These are phyloP conservation scores for Phymorhynchus buccinoides DNA, from an alignment of 1,140 invertebrate species.

Conservation along the genomic window DNA sequence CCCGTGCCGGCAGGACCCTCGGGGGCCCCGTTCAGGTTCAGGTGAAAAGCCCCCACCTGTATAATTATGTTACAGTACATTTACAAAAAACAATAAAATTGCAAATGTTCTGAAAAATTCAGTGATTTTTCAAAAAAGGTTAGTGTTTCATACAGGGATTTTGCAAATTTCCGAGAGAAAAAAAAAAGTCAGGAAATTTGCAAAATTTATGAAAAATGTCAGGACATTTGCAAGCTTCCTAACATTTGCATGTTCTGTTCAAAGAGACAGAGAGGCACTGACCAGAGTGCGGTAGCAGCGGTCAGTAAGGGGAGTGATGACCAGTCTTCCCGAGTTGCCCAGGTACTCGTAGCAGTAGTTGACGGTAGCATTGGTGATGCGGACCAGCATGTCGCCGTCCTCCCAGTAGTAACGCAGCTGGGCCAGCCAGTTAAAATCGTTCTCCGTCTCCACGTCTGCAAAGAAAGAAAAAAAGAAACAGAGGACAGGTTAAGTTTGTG, in stretches of 20 bases:
- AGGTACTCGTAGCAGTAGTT: conserved; percentile 74
- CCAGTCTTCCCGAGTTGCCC: conserved; percentile 73
- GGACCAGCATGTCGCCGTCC: conserved; percentile 66
- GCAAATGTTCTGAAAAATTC: no score
- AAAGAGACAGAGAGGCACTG: no score
- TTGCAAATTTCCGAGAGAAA: no score
- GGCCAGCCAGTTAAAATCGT: conserved; percentile 74
- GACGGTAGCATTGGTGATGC: conserved; percentile 73
- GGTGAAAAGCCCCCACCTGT: conserved; percentile 72
- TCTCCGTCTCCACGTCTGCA: conserved; percentile 68
- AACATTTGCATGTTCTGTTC: no score
- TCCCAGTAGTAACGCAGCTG: conserved; percentile 75
- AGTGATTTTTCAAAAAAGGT: no score
- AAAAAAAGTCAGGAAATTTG: no score
- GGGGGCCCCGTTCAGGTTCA: conserved; percentile 74
- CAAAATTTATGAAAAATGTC: no score
- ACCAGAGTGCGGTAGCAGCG: conserved; percentile 67
- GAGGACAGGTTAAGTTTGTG: neutral
- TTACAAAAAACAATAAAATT: no score
- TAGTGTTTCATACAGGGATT: no score
- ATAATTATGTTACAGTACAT: no score
- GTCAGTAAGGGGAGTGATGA: conserved; percentile 74
- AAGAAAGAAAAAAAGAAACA: conserved; percentile 3
- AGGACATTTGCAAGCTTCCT: no score
- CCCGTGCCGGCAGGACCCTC: conserved; percentile 74